Conservation (phyloP, 2,797 vertebrate species). For the Neosalanx taihuensis region DNA sequence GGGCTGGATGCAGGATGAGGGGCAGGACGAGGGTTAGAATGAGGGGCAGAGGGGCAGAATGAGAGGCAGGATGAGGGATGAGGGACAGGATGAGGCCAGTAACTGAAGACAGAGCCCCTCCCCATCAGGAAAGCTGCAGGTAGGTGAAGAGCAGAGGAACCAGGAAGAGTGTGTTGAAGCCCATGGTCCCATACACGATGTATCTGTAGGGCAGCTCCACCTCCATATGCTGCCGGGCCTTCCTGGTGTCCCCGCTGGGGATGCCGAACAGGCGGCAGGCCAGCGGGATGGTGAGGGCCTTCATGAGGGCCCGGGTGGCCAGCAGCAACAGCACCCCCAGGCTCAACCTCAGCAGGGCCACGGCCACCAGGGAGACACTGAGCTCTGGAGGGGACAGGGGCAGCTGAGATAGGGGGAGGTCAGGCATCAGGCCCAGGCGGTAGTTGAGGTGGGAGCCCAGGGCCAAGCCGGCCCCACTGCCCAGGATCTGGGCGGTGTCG, state of each 20-base stretch:
- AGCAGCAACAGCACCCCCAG: conserved; percentile 83
- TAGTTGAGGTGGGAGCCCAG: conserved; percentile 84
- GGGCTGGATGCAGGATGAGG: too few relatives aligned
- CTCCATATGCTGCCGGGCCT: conserved; percentile 89
- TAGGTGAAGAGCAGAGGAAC: conserved; percentile 82
- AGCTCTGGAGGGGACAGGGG: conserved; percentile 74
- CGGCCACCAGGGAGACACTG: conserved; percentile 65
- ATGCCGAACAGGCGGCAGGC: conserved; percentile 78
- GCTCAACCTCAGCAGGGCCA: conserved; percentile 71
- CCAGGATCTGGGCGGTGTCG: conserved; percentile 94
- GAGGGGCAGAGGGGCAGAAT: not conserved
- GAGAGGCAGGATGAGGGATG: not conserved
- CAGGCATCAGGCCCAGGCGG: conserved; percentile 74
- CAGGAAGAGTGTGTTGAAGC: conserved; percentile 84
- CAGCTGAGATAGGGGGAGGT: conserved; percentile 68
- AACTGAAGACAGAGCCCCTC: not conserved
- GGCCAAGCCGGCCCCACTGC: conserved; percentile 89
- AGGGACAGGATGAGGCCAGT: not conserved
- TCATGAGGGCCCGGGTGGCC: conserved; percentile 78
- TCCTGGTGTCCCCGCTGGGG: conserved; percentile 73
- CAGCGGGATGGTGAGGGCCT: conserved; percentile 83
- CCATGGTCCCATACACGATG: conserved; percentile 85
- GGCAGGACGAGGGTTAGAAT: not conserved
- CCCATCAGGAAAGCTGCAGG: conserved; percentile 77
- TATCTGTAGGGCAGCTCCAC: conserved; percentile 96